These are phyloP conservation scores for Pterostichus madidus DNA, from an alignment of 2,888 invertebrate genomes.

Conservation along the genomic window DNA sequence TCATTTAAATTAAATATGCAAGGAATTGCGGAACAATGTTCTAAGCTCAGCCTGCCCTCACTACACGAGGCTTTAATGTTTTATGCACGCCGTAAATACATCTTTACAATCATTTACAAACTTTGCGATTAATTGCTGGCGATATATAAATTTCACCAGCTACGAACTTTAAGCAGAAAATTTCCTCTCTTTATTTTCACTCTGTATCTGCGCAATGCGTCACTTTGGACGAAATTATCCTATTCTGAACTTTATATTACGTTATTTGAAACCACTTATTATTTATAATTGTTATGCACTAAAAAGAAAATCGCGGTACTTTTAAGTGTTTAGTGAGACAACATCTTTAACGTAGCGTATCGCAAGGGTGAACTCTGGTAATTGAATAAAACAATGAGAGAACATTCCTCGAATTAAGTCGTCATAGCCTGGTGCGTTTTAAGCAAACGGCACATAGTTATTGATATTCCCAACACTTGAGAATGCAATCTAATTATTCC, in stretches of 20 bases:
- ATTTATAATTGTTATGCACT: conserved; percentile 24
- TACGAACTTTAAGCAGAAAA: conserved; percentile 51
- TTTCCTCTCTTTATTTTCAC: conserved; percentile 52
- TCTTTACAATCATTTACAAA: conserved; percentile 66
- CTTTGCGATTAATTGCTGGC: conserved; percentile 65
- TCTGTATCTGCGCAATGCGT: conserved; percentile 41
- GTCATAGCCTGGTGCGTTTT: conserved; percentile 33
- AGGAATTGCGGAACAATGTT: conserved; percentile 66
- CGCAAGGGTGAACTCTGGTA: conserved; percentile 20
- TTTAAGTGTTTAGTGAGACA: conserved; percentile 41
- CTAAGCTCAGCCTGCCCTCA: conserved; percentile 57
- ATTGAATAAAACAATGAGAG: conserved; percentile 59
- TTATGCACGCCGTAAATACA: conserved; percentile 66
- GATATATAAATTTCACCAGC: conserved; percentile 63
- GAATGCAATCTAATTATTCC: conserved; percentile 68
- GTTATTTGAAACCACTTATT: neutral
- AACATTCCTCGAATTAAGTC: conserved; percentile 39
- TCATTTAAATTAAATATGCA: conserved; percentile 66
- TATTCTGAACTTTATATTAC: neutral
- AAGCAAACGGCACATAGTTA: conserved; percentile 58
- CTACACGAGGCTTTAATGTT: conserved; percentile 65
- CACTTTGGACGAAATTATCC: conserved; percentile 41
- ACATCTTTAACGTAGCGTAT: conserved; percentile 37
- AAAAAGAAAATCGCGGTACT: conserved; percentile 43
- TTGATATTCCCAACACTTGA: conserved; percentile 68